phyloP scores from a whole-genome alignment of 1,140 invertebrate species.

The Orius insidiosus region DNA sequence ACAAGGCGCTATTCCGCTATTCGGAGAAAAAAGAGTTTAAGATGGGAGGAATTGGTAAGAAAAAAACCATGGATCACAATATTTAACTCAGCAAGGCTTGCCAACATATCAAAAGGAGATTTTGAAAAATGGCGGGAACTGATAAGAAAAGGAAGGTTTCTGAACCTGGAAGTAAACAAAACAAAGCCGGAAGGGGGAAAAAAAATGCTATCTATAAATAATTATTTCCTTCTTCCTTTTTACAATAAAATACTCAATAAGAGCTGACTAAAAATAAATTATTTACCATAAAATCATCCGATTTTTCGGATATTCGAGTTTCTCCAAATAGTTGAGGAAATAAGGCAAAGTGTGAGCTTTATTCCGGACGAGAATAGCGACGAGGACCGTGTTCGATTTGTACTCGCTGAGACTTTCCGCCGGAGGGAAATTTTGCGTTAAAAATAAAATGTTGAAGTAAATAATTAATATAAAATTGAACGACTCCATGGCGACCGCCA shows the following conservation, averaged over 20 bases:
- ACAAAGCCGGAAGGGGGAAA: not conserved
- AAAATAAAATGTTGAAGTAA: too few relatives aligned
- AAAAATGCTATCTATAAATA: not conserved
- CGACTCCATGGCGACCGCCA: not conserved
- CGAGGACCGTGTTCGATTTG: constrained; percentile 48
- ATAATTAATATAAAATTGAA: not conserved
- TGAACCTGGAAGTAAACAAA: constrained; percentile 3
- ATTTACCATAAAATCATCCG: constrained; percentile 72
- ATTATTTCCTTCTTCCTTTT: not conserved
- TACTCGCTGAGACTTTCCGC: too few relatives aligned
- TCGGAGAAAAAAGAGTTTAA: too few relatives aligned
- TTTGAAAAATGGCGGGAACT: too few relatives aligned
- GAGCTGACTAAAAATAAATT: not conserved
- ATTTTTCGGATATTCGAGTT: constrained; percentile 78
- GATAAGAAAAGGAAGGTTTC: too few relatives aligned
- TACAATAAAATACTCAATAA: not conserved
- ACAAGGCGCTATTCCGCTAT: too few relatives aligned
- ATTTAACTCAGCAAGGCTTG: too few relatives aligned
- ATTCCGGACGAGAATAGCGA: constrained; percentile 70
- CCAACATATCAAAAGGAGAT: too few relatives aligned
- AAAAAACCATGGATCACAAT: too few relatives aligned
- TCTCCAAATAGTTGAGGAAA: constrained; percentile 66
- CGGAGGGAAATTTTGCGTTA: too few relatives aligned
- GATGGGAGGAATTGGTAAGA: too few relatives aligned
- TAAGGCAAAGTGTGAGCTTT: constrained; percentile 84